phyloP scores from a whole-genome alignment of 2,888 invertebrate genomes.

The Polymixis flavicincta region DNA sequence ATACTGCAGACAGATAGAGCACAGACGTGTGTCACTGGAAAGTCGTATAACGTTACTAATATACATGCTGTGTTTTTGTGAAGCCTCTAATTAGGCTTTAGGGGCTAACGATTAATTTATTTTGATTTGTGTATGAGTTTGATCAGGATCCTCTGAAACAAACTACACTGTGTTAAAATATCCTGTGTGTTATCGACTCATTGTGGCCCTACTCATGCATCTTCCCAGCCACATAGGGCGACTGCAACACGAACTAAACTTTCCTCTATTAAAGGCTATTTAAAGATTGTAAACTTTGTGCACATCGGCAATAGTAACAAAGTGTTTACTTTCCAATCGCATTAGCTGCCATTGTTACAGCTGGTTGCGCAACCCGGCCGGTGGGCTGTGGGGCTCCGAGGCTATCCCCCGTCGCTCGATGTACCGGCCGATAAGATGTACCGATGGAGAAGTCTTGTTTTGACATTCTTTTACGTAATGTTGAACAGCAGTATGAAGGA shows the following conservation, averaged over 20 bases:
- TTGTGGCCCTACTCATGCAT: background rate
- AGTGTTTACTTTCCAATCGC: slow-evolving; percentile 47
- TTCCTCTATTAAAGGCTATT: slow-evolving; percentile 8
- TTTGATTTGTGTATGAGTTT: background rate
- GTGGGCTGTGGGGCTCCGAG: background rate
- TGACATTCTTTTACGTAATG: slow-evolving; percentile 52
- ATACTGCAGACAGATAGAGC: slow-evolving; percentile 1
- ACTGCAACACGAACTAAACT: background rate
- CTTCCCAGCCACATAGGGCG: too few species aligned
- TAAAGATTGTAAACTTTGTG: slow-evolving; percentile 11
- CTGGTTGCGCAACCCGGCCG: slow-evolving; percentile 46
- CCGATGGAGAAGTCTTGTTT: slow-evolving; percentile 38
- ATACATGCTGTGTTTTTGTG: background rate
- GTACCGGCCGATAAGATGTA: slow-evolving; percentile 37
- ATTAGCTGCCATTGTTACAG: slow-evolving; percentile 37
- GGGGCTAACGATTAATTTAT: background rate
- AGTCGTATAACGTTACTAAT: background rate
- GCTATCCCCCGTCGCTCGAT: slow-evolving; percentile 28
- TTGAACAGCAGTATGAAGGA: slow-evolving; percentile 15
- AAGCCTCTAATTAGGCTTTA: background rate
- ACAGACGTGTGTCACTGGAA: background rate
- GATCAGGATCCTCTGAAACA: background rate
- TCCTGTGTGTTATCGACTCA: too few species aligned
- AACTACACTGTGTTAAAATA: background rate
- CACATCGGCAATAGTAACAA: background rate